Evolutionary conservation across 2,797 vertebrate species (phyloP).

Genomic region (Manis crassicaudata): DNA sequence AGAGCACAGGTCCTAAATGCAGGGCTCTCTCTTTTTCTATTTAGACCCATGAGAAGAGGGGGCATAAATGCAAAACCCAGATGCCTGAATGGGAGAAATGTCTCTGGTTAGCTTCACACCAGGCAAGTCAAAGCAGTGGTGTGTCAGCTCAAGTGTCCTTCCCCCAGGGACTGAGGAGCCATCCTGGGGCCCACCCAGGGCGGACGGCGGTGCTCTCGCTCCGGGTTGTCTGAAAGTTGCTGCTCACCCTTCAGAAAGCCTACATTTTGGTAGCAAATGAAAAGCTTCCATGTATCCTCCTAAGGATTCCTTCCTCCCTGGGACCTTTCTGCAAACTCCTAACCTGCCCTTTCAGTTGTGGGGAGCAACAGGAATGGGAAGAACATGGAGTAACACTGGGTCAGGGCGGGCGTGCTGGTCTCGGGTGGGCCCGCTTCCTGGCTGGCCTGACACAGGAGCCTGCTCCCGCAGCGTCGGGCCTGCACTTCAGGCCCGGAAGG

Average conservation of each 20-base stretch:
- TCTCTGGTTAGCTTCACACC: neutral
- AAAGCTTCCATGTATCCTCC: neutral
- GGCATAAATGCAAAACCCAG: neutral
- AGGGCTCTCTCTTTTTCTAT: neutral
- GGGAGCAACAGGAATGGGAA: neutral
- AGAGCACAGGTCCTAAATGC: neutral
- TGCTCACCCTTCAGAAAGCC: neutral
- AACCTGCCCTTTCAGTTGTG: neutral
- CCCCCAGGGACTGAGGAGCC: neutral
- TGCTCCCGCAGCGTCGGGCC: neutral
- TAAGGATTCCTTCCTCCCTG: neutral
- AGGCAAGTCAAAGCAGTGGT: neutral
- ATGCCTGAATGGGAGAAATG: neutral
- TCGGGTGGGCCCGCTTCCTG: neutral
- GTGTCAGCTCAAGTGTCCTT: neutral
- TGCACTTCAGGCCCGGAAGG: neutral
- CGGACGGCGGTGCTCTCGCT: fast-evolving
- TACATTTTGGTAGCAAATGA: fast-evolving
- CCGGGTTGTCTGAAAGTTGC: neutral
- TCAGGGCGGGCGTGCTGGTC: too few species aligned
- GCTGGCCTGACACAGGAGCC: neutral
- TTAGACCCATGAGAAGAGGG: neutral
- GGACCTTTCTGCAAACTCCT: neutral
- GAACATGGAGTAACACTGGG: fast-evolving
- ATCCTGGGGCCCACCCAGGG: fast-evolving